A percentile compares a stretch with the other conserved stretches of the same genome.
These are phyloP conservation scores for Propsilocerus akamusi DNA, from an alignment of 1,140 invertebrate genomes.

Conservation along the genomic window DNA sequence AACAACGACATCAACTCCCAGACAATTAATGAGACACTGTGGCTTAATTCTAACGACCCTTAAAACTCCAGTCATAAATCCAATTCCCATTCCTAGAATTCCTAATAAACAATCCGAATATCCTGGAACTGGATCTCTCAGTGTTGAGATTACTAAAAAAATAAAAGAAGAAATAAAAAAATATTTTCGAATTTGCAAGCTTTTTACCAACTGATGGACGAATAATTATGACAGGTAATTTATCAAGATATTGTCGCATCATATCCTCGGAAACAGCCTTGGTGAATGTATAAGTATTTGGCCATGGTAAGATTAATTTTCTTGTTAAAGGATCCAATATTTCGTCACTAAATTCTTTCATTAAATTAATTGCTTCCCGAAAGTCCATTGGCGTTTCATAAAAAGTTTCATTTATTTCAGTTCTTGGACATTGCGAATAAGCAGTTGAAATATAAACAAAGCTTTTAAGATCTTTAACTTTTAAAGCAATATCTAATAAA, in stretches of 20 bases:
- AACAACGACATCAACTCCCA: no score
- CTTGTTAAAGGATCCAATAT: background rate
- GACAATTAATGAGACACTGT: no score
- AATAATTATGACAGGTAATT: conserved; percentile 53
- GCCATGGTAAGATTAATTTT: conserved; percentile 22
- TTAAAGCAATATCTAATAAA: conserved; percentile 38
- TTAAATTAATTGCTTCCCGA: no score
- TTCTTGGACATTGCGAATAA: conserved; percentile 28
- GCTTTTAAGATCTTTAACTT: conserved; percentile 39
- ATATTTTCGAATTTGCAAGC: no score
- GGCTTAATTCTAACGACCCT: no score
- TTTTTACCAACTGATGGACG: conserved; percentile 55
- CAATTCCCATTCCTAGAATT: no score
- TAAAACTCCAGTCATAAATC: no score
- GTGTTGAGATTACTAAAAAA: conserved; percentile 37
- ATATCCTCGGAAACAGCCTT: conserved; percentile 48
- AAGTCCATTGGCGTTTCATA: conserved; percentile 21
- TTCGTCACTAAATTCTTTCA: no score
- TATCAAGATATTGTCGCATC: conserved; percentile 27
- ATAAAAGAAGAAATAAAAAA: background rate
- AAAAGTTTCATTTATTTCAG: conserved; percentile 23
- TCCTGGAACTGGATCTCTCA: conserved; percentile 44
- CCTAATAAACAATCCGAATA: conserved; percentile 86
- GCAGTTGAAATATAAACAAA: conserved; percentile 34
- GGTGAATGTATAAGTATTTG: conserved; percentile 54